Evolutionary conservation across 1,140 invertebrate genomes (phyloP), one percentile per base, ranked within the genome.

Genomic region (Trigoniulus corallinus): DNA sequence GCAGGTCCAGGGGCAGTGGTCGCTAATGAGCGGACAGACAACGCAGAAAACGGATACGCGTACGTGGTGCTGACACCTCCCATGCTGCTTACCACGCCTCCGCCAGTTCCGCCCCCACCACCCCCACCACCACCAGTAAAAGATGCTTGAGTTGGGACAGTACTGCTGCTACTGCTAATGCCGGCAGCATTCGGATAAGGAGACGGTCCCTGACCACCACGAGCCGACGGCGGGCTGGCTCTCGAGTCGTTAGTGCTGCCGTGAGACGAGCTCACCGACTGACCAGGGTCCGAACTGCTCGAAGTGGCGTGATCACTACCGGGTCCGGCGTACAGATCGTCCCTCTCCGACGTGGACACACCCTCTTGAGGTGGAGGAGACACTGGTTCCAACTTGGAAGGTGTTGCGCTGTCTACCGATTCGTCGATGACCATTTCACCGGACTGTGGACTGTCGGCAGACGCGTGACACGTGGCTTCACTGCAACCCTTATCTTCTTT

Each of bases 341-440:
- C 51, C 13, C 26, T 26, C 52, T 51, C 53, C 29, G 42, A 48
- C 44, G 51, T 56, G 29, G 49, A 51, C 21, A 43, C 51, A 15
- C 25, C 49, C 45, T 49, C 51, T 51, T 27, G 50, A 37, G 24
- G 22, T 12, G 34, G 48, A 40, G 47, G 47, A 12, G 50, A 57
- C 50, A 34, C 56, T 39, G 52, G 50, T 48, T 54, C 54, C 45
- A 45, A 45, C 47, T 45, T 56, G 22, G 52, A 58, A 26, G 46
- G 58, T 43, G 43, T 57, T 43, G 53, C 53, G 52, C 29, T 47
- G 49, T 55, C 51, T 23, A 53, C 47, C 21, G 50, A 46, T 50
- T 77, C 77, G 47, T 77, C 75, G 3, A 75, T 74, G 1, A 77
- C 71, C 71, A 75, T 73, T 3, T 78, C 75, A 1, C 72, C 70